Evolutionary conservation across 23 tunicate genomes (phyloP), one percentile per base, ranked within the genome.

Genomic region (Trididemnum clinides): DNA sequence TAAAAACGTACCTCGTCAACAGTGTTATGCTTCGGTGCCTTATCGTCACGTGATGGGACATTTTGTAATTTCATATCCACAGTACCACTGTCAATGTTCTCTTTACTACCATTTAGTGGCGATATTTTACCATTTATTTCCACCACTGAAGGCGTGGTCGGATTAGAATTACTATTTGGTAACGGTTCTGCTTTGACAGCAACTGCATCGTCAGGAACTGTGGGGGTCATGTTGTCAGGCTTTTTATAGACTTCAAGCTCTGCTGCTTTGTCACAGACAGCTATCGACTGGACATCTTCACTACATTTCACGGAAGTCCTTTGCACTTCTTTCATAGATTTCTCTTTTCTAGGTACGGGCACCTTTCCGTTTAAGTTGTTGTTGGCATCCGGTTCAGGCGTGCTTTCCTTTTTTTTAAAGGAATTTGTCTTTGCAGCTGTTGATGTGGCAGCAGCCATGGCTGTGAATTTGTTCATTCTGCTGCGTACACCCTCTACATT

Each of bases 401-500:
- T 18, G 3, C 19, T 5, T 3, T 28, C 75, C 2, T 15, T 66
- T 6, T 32, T 66, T 4, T 29, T 29, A 6, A 31, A 10, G 37
- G 37, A 66, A 44, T 7, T 44, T 10, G 75, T 10, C 31, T 32
- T 66, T 3, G 37, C n/a, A 7, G 75, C 18, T 7, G 75, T 4
- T 2, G 75, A 5, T 7, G 75, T 3, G 6, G 75, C 10, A 4
- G 75, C 3, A 15, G 22, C 7, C 36, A 29, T 66, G 27, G 64
- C 57, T 33, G 87, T 31, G 7, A 92, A 82, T 54, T 83, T 87
- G 78, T 92, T 90, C 74, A 92, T 70, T 33, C 97, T 39, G 82
- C 97, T 92, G 64, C 33, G 51, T 7, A 92, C 84, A 12, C 85
- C 91, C 23, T 87, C 84, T 1, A 81, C 33, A 21, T 64, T 80